A percentile compares a stretch with the other conserved stretches of the same genome.
phyloP scores from a whole-genome alignment of 2,888 invertebrate genomes.

The Criorhina ranunculi region DNA sequence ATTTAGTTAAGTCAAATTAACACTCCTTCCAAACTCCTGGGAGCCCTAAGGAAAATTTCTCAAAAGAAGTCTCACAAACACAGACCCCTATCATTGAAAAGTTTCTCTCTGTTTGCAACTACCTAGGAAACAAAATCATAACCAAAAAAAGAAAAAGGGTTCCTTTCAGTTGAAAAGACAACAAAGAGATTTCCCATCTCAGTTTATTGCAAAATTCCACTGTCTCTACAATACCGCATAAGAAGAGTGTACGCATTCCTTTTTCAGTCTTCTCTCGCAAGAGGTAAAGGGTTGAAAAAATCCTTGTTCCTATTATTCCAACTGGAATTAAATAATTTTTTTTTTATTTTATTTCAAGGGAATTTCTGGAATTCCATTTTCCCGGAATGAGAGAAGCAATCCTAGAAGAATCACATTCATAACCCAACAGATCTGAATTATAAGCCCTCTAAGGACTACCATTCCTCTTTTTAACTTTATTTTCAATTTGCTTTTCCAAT shows the following conservation, averaged over 20 bases:
- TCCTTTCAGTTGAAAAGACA: constrained; percentile 1
- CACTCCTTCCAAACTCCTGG: no score
- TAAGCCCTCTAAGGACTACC: background rate
- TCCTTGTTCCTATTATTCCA: background rate
- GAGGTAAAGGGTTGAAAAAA: background rate
- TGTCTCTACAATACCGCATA: constrained; percentile 5
- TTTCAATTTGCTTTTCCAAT: background rate
- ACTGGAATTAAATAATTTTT: constrained; percentile 12
- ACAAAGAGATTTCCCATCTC: constrained; percentile 20
- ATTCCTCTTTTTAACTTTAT: background rate
- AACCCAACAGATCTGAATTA: background rate
- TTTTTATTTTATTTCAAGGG: background rate
- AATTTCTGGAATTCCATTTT: background rate
- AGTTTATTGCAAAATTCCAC: constrained; percentile 47
- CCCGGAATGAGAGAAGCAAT: background rate
- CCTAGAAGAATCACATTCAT: constrained; percentile 11
- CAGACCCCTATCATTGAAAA: no score
- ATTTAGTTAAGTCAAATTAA: no score
- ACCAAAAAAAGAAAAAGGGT: background rate
- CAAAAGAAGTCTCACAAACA: no score
- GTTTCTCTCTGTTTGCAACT: no score
- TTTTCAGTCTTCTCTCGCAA: background rate
- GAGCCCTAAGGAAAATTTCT: no score
- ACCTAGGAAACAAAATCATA: background rate
- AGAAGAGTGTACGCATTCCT: background rate